Conservation (phyloP, 2,888 invertebrate genomes). For the Parelbella ahira region DNA sequence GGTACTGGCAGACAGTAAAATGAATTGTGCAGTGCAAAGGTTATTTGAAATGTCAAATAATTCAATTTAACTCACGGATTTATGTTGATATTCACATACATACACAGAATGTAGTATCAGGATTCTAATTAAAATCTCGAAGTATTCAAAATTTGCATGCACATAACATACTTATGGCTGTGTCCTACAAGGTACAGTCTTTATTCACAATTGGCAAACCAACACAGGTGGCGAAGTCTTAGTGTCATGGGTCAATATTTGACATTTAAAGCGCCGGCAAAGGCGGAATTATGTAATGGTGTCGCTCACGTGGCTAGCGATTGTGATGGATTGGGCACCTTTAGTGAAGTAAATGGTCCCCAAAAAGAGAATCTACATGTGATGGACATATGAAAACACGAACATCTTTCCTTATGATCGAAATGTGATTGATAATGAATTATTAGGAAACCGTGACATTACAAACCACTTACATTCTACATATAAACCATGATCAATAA, state of each 20-base stretch:
- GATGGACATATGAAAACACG: too few species aligned
- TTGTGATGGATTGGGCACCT: constrained; percentile 23
- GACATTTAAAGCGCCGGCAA: constrained; percentile 64
- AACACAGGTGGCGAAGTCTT: constrained; percentile 53
- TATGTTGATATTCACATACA: constrained; percentile 5
- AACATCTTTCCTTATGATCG: too few species aligned
- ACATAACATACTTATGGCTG: too few species aligned
- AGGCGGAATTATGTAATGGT: constrained; percentile 55
- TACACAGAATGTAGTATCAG: constrained; percentile 2
- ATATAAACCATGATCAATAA: too few species aligned
- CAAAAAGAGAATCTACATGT: too few species aligned
- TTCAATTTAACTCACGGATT: constrained; percentile 7
- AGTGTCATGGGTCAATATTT: constrained; percentile 69
- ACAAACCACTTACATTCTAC: too few species aligned
- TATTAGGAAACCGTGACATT: too few species aligned
- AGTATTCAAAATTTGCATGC: constrained; percentile 16
- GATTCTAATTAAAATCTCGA: constrained; percentile 15
- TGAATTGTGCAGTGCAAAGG: constrained; percentile 5
- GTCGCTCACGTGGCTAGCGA: constrained; percentile 16
- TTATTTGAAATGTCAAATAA: constrained; percentile 10
- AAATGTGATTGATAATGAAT: too few species aligned
- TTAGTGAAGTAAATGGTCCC: neutral
- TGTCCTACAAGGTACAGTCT: constrained; percentile 15
- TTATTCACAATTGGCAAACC: constrained; percentile 31
- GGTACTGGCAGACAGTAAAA: too few species aligned